Base-by-base conservation (phyloP, 37 sponge, comb jelly and placozoan genomes). In the Geodia barretti region DNA sequence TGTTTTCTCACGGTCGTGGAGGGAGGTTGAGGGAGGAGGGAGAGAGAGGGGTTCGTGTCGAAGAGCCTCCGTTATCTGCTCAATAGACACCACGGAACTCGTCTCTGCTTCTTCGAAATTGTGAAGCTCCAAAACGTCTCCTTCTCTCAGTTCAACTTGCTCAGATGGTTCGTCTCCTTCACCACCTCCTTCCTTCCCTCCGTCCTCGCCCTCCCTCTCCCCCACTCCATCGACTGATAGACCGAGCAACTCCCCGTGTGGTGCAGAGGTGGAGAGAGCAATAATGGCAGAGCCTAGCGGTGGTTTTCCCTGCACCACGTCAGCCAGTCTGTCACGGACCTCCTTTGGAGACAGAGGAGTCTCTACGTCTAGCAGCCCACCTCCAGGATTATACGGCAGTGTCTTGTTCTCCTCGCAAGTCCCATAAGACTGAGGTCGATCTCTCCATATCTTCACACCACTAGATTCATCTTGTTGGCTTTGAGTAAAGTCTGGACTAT, bases 31-130 rank as follows among this genome's bases (percentile, higher is more conserved):
- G 30, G 68, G 68, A 33, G 68, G 68, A 68, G 30, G 64, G 64
- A n/a, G n/a, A n/a, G n/a, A n/a, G n/a, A n/a, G n/a, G n/a, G n/a
- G n/a, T n/a, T n/a, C n/a, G n/a, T n/a, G 75, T 30, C 23, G 65
- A 26, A 74, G 40, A 5, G 54, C n/a, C 36, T 84, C 84, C 20
- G 78, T 70, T 2, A 85, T 71, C 60, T 85, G 72, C 43, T 85
- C 75, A 2, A 77, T 64, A 25, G 85, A 85, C 35, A 77, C 63
- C 20, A 77, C 78, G 30, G 85, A 85, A 31, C 43, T 29, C 0
- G 78, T 85, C 29, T 84, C 84, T 40, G 68, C 35, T 29, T 85
- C 85, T 9, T 85, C 85, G 28, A 75, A 42, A 26, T 34, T 7
- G 54, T 47, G 54, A 47, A 47, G 14, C 7, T 47, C 54, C 14